phyloP scores from a whole-genome alignment of 64 coral and sea anemone species.

The Porites lutea region DNA sequence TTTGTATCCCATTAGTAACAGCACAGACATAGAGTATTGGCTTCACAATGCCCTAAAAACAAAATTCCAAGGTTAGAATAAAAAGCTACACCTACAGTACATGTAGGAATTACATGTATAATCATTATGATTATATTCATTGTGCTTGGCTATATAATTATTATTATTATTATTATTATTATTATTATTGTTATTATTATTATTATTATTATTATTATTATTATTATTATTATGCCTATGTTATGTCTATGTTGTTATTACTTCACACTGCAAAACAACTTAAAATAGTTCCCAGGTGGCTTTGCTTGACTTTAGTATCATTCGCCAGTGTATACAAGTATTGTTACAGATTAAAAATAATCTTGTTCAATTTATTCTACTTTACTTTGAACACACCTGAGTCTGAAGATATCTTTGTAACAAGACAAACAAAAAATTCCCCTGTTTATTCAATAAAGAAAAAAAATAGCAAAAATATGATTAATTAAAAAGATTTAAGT shows the following conservation, averaged over 20 bases:
- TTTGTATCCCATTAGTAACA: not conserved
- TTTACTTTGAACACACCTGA: constrained; percentile 29
- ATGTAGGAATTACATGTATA: no score
- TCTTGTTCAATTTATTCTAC: not conserved
- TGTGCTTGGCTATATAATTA: no score
- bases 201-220: no score
- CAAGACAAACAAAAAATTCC: constrained; percentile 23
- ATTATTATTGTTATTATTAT: no score
- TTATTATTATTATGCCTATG: no score
- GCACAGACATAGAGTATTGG: constrained; percentile 35
- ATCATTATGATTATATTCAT: no score
- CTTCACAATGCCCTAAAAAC: constrained; percentile 35
- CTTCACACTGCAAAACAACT: no score
- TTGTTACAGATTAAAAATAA: not conserved
- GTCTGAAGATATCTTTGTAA: constrained; percentile 68
- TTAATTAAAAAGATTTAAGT: not conserved
- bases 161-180: no score
- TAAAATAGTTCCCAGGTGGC: no score
- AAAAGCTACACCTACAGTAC: not conserved
- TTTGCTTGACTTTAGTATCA: no score
- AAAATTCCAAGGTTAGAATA: not conserved
- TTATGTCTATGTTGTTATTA: no score
- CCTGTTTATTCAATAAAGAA: constrained; percentile 45
- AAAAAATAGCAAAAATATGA: not conserved
- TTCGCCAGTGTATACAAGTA: no score